These are phyloP conservation scores for Falco cherrug DNA, from an alignment of 2,797 vertebrate genomes.

Conservation along the genomic window DNA sequence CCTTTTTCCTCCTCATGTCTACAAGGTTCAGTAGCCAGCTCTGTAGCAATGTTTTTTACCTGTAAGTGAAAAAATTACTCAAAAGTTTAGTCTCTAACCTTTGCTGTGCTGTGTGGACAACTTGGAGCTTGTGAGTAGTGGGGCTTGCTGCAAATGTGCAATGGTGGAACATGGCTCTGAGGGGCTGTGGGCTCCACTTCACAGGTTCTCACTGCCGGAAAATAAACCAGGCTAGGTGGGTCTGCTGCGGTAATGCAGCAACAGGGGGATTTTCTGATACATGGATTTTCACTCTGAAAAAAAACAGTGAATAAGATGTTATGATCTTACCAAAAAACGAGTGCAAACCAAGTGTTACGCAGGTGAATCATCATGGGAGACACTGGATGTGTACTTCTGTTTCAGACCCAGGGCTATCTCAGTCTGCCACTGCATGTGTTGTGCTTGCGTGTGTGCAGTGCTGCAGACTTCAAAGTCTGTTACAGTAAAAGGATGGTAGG, in stretches of 20 bases:
- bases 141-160: background rate
- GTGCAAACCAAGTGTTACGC: background rate
- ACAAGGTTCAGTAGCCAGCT: background rate
- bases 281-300: background rate
- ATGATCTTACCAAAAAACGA: background rate
- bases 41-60: background rate
- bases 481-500: background rate
- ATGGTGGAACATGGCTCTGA: accelerated
- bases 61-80: background rate
- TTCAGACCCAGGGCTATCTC: background rate
- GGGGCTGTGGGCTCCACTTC: background rate
- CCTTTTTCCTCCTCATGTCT: background rate
- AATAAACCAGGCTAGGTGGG: background rate
- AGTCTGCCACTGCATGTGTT: background rate
- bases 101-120: background rate
- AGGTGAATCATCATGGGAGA: background rate
- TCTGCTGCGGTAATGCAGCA: background rate
- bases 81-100: background rate
- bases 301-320: background rate
- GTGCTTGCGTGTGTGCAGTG: no score
- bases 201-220: background rate
- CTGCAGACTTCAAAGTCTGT: accelerated
- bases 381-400: background rate
- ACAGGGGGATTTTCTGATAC: background rate
- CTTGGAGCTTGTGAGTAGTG: background rate